Evolutionary conservation across 2,888 invertebrate species (phyloP), one percentile per base, ranked within the genome.

Genomic region (Strigamia maritima): DNA sequence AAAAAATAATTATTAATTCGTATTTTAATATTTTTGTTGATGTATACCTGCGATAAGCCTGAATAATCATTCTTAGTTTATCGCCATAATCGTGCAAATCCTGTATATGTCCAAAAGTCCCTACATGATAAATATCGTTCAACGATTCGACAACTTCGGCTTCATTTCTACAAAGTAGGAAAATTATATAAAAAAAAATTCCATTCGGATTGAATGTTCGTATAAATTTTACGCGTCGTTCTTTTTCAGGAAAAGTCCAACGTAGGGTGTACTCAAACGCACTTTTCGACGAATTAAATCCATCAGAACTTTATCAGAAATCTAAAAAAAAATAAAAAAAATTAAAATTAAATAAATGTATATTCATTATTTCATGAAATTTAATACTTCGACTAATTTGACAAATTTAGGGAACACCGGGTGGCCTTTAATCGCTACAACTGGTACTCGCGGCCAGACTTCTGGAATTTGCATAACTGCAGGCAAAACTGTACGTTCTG

Each of bases 371-470:
- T 3, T 70, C 16, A 54, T 6, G n/a, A n/a, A n/a, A n/a, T n/a
- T n/a, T n/a, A n/a, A 83, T 85, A 95, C 94, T 90, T 98, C 98
- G 81, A 99, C 91, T 82, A 99, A 90, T 88, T 99, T 99, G 83
- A 98, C 97, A 86, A 99, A 99, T 83, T 95, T 91, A 24, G 99
- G 99, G 88, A 99, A 99, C 0, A 99, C 94, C 4, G 98, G 98
- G 88, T 97, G 95, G 82, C 97, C 90, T 84, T 90, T 92, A 81
- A 98, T 94, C 0, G 98, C 96, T 82, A 99, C 92, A 10, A 98
- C 92, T 2, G 99, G 99, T 24, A 99, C 92, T 85, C 94, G 93
- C 0, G 99, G 98, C 93, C 97, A 98, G 12, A 94, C 92, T 86
- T 98, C 98, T 0, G 98, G 98, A 35, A 99, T 94, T 19, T 94